Evolutionary conservation across 2,888 invertebrate genomes (phyloP), one percentile per base, ranked within the genome.

Genomic region (Pediacus dermestoides): DNA sequence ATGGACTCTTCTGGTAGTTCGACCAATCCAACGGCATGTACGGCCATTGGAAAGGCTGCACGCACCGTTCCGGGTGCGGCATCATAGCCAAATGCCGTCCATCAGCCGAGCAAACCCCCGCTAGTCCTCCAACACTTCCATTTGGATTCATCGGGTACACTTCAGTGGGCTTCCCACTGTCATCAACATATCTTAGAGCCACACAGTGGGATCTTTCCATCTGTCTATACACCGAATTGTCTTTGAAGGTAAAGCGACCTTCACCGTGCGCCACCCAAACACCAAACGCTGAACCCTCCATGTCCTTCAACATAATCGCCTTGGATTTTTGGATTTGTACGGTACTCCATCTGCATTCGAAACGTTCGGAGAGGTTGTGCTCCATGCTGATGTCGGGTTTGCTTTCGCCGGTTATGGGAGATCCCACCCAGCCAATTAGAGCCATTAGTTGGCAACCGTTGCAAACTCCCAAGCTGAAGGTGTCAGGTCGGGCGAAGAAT

Each of bases 401-500:
- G 2, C 56, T 54, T 31, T 57, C 61, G 1, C 55, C 48, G 1
- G 49, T 43, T 3, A 59, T 51, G 0, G 58, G 55, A 1, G 73
- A 72, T 26, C 86, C 87, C 30, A 97, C 74, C 91, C 93, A 96
- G 2, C 94, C 94, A 3, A 99, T 77, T 13, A 92, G 70, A 3
- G 86, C 89, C 91, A 97, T 90, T 48, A 99, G 71, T 64, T 99
- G 97, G 61, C 97, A 97, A 1, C 97, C 97, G 67, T 99, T 99
- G 64, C 97, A 99, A n/a, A 96, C 88, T 16, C 97, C 97, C 49
- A 97, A 75, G 34, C 94, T 94, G 68, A 99, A 97, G 0, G 93
- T 93, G 63, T 96, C 85, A 1, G 72, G 62, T 8, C 88, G 76
- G 21, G 72, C 70, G 8, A 70, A 55, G 70, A 97, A 99, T 35